Base-by-base conservation (phyloP, 2,888 invertebrate species). In the Pandemis cinnamomeana region DNA sequence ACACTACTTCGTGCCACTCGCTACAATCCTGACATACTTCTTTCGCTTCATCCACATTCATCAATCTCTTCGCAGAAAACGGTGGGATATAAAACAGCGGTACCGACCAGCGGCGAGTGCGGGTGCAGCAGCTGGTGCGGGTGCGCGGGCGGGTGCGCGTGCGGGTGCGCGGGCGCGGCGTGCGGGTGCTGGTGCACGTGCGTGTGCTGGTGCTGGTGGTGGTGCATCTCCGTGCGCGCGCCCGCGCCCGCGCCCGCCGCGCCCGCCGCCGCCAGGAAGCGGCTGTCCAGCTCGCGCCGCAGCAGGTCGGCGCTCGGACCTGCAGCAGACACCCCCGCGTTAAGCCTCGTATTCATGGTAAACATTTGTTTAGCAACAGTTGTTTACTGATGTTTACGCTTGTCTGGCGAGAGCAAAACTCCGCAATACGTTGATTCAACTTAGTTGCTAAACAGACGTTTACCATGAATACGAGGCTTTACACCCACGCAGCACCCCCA, bases 201-300 rank as follows among this genome's bases (percentile, higher is more conserved):
- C 71, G 97, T 97, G 89, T 98, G 98, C 87, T 98, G 98, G 92
- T 98, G 98, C 90, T 98, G 98, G 95, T 98, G 98, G 94, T 98
- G 98, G 91, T 98, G 98, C 96, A 98, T 96, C 94, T 98, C 98
- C 68, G 97, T 98, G 84, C 97, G 95, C 95, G 46, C 46, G 46
- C 46, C 46, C 46, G 46, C 46, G 80, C 76, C 84, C 75, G 86
- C 77, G 90, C 90, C 81, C 87, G 89, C 84, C 79, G 97, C 95
- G 82, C 97, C 97, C 88, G 97, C 97, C 69, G 98, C 97, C 82
- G 98, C 98, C 86, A 98, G 95, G 94, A 98, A 98, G 86, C 98
- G 95, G 86, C 96, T 98, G 94, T 98, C 98, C 83, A 98, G 94
- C 92, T 98, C 98, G 84, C 98, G 96, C 75, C 98, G 96, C 79